phyloP scores from a whole-genome alignment of 2,888 invertebrate genomes.

The Cryptosula pallasiana region DNA sequence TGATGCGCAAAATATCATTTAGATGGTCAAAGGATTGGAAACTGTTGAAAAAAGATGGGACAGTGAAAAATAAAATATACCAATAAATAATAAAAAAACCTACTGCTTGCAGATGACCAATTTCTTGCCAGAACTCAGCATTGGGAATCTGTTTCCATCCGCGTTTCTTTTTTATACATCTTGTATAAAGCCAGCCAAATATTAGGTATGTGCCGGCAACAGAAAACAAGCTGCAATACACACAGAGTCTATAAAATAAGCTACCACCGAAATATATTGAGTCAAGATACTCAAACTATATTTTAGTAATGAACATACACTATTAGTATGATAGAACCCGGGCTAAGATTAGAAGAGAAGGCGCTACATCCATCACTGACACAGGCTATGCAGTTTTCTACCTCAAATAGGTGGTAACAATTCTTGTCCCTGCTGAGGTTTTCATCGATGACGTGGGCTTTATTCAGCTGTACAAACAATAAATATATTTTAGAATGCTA shows the following conservation, averaged over 20 bases:
- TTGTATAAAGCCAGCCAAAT: neutral
- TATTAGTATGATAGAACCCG: conserved; percentile 17
- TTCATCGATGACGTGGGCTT: neutral
- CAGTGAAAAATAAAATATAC: too few species aligned
- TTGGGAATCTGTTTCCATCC: conserved; percentile 24
- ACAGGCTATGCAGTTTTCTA: conserved; percentile 23
- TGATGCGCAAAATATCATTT: too few species aligned
- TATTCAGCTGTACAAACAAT: conserved; percentile 15
- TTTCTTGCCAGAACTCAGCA: conserved; percentile 22
- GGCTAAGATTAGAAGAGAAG: conserved; percentile 1
- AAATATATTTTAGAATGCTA: too few species aligned
- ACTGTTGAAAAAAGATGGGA: too few species aligned
- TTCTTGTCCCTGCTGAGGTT: neutral
- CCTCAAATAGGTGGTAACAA: conserved; percentile 23
- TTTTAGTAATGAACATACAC: neutral
- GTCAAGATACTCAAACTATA: too few species aligned
- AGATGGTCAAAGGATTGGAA: too few species aligned
- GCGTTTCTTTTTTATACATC: neutral
- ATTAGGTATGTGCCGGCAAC: neutral
- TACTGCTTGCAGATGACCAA: conserved; percentile 23
- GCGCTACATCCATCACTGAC: conserved; percentile 16
- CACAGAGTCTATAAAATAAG: too few species aligned
- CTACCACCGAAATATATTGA: too few species aligned
- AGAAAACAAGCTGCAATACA: neutral
- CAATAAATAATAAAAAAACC: neutral